Conservation (phyloP, 2,797 vertebrate species). For the Aselliscus stoliczkanus region DNA sequence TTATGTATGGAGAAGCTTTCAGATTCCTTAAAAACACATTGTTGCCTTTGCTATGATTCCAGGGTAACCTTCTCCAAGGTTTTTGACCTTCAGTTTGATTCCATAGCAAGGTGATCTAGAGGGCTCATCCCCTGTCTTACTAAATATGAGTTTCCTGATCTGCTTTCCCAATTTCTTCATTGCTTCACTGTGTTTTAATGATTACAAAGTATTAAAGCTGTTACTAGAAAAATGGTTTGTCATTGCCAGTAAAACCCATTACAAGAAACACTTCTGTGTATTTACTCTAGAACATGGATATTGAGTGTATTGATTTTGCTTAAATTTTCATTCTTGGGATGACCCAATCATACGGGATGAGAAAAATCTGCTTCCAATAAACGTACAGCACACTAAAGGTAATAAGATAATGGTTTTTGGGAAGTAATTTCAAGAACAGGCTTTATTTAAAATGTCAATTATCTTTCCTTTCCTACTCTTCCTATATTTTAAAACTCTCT, state of each 20-base stretch:
- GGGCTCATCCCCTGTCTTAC: not conserved
- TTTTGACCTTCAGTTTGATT: not conserved
- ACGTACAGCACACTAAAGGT: not conserved
- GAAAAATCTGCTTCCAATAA: conserved; percentile 50
- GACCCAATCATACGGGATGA: not conserved
- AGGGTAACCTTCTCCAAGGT: not conserved
- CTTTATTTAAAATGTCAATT: not conserved
- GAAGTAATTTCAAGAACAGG: not conserved
- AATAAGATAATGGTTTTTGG: not conserved
- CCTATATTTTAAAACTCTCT: not conserved
- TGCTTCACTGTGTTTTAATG: not conserved
- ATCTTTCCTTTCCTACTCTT: not conserved
- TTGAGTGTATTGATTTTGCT: conserved; percentile 66
- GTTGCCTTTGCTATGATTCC: not conserved
- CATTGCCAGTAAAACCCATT: conserved; percentile 63
- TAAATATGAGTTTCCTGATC: not conserved
- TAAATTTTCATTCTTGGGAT: conserved; percentile 59
- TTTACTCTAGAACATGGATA: conserved; percentile 59
- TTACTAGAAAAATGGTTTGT: conserved; percentile 55
- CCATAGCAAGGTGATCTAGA: not conserved
- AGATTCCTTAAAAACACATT: not conserved
- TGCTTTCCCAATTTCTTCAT: not conserved
- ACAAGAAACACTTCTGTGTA: conserved; percentile 50
- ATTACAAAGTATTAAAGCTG: conserved; percentile 34
- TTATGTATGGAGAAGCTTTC: not conserved